Evolutionary conservation across 2,797 vertebrate species (phyloP).

Genomic region (Cebuella pygmaea): DNA sequence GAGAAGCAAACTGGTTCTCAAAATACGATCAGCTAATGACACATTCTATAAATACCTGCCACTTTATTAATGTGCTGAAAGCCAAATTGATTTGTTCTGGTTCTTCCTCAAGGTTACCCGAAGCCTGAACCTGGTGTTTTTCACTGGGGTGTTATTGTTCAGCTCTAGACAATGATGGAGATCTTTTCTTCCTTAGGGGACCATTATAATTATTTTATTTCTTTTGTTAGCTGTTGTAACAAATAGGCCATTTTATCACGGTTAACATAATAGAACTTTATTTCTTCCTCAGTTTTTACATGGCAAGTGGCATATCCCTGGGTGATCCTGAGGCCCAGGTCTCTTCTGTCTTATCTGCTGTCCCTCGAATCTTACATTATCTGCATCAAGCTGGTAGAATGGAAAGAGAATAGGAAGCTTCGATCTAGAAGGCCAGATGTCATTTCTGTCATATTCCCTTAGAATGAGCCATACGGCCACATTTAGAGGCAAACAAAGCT

Average conservation of each 20-base stretch:
- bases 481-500: not conserved
- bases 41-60: conserved; percentile 30
- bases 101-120: conserved; percentile 58
- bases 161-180: not conserved
- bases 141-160: conserved; percentile 35
- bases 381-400: not conserved
- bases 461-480: not conserved
- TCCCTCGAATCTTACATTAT: not conserved
- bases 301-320: not conserved
- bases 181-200: not conserved
- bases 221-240: conserved; percentile 24
- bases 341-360: not conserved
- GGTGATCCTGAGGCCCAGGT: not conserved
- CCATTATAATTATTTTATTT: not conserved
- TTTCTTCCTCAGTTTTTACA: not conserved
- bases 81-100: conserved; percentile 48
- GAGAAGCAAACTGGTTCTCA: conserved; percentile 43
- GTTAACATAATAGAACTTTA: not conserved
- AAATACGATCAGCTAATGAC: conserved; percentile 13
- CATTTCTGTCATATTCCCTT: not conserved
- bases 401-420: not conserved
- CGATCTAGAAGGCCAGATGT: not conserved
- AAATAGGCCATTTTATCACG: not conserved
- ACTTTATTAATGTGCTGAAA: conserved; percentile 56
- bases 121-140: conserved; percentile 9